Conservation (phyloP, 2,888 invertebrate species). For the Gerris lacustris region DNA sequence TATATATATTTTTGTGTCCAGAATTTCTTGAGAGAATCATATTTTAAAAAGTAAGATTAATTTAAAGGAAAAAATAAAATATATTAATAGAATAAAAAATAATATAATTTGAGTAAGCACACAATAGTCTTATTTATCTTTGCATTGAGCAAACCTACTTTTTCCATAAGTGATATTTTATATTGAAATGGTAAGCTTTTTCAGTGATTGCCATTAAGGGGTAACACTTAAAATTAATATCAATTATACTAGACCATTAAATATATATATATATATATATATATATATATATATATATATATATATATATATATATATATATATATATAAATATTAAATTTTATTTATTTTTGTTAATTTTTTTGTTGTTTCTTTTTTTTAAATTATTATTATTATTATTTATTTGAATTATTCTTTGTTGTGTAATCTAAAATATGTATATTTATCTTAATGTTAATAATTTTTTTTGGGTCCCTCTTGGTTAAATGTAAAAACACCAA, state of each 20-base stretch:
- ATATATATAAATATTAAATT: not conserved
- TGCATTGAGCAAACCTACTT: conserved; percentile 22
- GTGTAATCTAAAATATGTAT: too few relatives aligned
- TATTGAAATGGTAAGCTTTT: not conserved
- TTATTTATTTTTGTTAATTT: too few relatives aligned
- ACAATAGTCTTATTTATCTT: conserved; percentile 21
- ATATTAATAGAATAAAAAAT: conserved; percentile 17
- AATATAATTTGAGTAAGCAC: conserved; percentile 23
- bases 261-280: conserved; percentile 1
- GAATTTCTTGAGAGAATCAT: not conserved
- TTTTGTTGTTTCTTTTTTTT: too few relatives aligned
- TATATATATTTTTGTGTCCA: not conserved
- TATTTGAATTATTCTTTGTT: too few relatives aligned
- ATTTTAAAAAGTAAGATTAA: not conserved
- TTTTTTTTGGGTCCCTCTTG: too few relatives aligned
- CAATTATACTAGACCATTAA: not conserved
- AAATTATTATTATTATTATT: too few relatives aligned
- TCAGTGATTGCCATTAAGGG: not conserved
- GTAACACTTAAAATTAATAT: not conserved
- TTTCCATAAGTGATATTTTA: conserved; percentile 26
- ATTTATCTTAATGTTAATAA: too few relatives aligned
- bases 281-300: conserved; percentile 1
- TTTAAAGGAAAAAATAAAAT: conserved; percentile 10
- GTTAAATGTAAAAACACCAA: too few relatives aligned
- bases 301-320: conserved; percentile 1